Percentiles rank a stretch among this genome's conserved stretches.
Conservation (phyloP, 2,113 vertebrate genomes). For the Xiphophorus couchianus region DNA sequence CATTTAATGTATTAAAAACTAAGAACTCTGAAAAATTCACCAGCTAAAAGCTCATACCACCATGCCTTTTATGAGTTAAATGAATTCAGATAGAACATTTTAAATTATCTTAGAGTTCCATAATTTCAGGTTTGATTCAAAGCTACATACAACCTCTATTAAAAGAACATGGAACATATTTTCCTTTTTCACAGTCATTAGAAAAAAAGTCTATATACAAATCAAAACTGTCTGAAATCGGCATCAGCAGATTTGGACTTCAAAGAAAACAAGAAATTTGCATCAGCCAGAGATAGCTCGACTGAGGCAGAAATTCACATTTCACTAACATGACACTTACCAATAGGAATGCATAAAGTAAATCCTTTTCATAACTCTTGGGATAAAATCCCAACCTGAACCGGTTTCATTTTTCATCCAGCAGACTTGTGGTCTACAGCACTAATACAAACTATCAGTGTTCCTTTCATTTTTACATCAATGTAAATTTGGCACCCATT, state of each 20-base stretch:
- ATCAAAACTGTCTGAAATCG: too few species aligned
- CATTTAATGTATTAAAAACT: too few species aligned
- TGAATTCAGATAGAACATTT: neutral
- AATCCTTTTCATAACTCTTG: constrained; percentile 63
- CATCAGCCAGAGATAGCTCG: neutral
- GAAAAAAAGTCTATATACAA: neutral
- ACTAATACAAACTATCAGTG: constrained; percentile 30
- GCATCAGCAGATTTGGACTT: neutral
- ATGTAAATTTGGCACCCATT: constrained; percentile 18
- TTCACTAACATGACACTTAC: constrained; percentile 51
- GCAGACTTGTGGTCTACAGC: constrained; percentile 24
- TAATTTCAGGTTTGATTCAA: neutral
- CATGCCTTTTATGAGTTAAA: too few species aligned
- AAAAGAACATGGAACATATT: neutral
- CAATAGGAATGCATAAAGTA: constrained; percentile 58
- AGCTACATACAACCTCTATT: neutral
- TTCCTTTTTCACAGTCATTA: neutral
- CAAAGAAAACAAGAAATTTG: neutral
- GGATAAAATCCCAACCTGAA: neutral
- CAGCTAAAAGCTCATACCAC: neutral
- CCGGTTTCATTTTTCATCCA: constrained; percentile 37
- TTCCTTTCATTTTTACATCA: constrained; percentile 46
- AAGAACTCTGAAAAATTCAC: neutral
- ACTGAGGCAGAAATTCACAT: neutral
- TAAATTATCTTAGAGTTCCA: neutral